Evolutionary conservation across 2,113 vertebrate species (phyloP).

Genomic region (Acanthisitta chloris): DNA sequence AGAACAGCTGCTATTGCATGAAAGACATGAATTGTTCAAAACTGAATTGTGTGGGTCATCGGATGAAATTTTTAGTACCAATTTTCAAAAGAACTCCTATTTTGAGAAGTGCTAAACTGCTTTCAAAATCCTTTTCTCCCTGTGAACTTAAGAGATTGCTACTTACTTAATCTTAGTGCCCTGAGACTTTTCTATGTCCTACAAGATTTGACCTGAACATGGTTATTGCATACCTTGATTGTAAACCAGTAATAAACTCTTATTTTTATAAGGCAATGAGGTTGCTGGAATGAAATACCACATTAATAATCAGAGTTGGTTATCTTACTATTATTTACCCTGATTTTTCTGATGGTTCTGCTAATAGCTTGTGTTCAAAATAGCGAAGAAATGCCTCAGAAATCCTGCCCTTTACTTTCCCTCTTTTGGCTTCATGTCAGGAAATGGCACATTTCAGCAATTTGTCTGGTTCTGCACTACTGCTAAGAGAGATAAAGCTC

Average conservation of each 20-base stretch:
- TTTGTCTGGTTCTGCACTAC: neutral
- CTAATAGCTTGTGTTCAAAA: neutral
- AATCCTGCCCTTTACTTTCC: slow-evolving; percentile 7
- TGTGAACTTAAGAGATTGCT: neutral
- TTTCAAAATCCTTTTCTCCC: neutral
- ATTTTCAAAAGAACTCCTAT: neutral
- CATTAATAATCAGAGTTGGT: neutral
- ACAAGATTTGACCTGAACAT: neutral
- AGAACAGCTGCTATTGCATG: neutral
- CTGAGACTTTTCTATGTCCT: neutral
- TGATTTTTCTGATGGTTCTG: neutral
- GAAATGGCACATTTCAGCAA: slow-evolving; percentile 5
- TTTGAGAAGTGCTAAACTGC: neutral
- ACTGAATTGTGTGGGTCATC: accelerated
- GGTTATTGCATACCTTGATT: neutral
- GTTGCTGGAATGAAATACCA: neutral
- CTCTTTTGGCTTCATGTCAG: slow-evolving; percentile 15
- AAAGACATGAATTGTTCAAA: neutral
- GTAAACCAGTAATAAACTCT: neutral
- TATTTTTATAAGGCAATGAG: neutral
- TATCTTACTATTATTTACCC: neutral
- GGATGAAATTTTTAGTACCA: neutral
- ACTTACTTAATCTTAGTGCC: neutral
- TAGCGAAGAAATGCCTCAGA: slow-evolving; percentile 18
- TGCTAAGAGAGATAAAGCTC: slow-evolving; percentile 10